Conservation (phyloP, 2,888 invertebrate genomes). For the Ypsolopha scabrella region DNA sequence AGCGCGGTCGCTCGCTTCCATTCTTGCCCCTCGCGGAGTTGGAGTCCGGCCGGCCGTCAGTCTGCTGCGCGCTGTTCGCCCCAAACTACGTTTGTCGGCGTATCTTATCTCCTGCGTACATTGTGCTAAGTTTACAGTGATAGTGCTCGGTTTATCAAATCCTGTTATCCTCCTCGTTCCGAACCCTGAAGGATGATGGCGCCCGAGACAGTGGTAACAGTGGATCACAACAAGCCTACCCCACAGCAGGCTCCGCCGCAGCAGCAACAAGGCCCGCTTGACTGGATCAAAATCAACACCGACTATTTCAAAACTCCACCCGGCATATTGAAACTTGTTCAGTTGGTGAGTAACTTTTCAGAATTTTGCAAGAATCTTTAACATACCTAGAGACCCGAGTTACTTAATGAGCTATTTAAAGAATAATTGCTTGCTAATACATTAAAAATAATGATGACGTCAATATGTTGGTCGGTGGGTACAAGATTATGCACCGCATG, state of each 20-base stretch:
- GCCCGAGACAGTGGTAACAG: constrained; percentile 86
- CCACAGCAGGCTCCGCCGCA: constrained; percentile 55
- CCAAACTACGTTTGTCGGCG: neutral
- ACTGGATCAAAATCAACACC: constrained; percentile 81
- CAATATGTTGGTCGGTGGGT: neutral
- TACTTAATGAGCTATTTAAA: too few relatives aligned
- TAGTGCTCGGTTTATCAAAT: constrained; percentile 34
- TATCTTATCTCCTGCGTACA: constrained; percentile 27
- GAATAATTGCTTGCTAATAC: too few relatives aligned
- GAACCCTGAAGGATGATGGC: constrained; percentile 72
- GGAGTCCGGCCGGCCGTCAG: neutral
- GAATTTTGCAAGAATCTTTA: too few relatives aligned
- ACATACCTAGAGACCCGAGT: neutral
- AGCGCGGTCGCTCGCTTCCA: neutral
- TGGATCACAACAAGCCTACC: constrained; percentile 74
- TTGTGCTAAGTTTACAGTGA: constrained; percentile 48
- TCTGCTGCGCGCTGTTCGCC: neutral
- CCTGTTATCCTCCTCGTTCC: neutral
- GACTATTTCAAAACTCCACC: constrained; percentile 86
- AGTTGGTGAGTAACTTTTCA: constrained; percentile 75
- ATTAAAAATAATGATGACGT: too few relatives aligned
- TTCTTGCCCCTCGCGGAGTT: neutral
- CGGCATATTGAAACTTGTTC: constrained; percentile 82
- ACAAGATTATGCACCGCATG: constrained; percentile 12
- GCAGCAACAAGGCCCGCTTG: constrained; percentile 67